Evolutionary conservation across 2,113 vertebrate genomes (phyloP).

Genomic region (Apaloderma vittatum): DNA sequence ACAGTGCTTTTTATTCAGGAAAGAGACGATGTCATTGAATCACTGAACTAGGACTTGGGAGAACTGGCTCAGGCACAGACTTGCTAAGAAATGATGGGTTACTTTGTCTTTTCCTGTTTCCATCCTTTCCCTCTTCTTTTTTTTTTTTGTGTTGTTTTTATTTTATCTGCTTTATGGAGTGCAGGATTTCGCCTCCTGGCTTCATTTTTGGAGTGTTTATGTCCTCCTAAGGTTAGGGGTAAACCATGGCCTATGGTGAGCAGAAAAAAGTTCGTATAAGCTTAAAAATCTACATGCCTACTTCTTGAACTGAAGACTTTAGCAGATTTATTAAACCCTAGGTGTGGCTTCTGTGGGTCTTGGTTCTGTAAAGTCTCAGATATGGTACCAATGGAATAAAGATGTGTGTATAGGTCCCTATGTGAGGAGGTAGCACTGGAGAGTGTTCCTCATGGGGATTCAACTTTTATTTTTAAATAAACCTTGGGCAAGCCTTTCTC

Average conservation of each 20-base stretch:
- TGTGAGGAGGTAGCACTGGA: rapidly evolving
- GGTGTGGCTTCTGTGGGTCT: background rate
- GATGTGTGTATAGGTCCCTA: rapidly evolving
- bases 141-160: background rate
- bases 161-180: background rate
- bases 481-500: background rate
- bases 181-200: background rate
- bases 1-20: background rate
- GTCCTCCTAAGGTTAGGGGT: background rate
- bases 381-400: background rate
- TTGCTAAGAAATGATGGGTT: background rate
- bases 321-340: background rate
- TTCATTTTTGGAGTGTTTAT: background rate
- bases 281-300: background rate
- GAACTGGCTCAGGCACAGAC: background rate
- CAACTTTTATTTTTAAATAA: background rate
- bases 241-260: background rate
- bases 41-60: background rate
- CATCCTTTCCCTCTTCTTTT: background rate
- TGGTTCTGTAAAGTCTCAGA: background rate
- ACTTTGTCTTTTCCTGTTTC: background rate
- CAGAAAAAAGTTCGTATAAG: background rate
- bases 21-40: background rate
- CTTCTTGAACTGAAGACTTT: background rate
- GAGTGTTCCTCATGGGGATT: background rate